Percentiles rank a stretch among this genome's conserved stretches.
These are phyloP conservation scores for Sebastolobus altivelis DNA, from an alignment of 2,797 vertebrate species.

Conservation along the genomic window DNA sequence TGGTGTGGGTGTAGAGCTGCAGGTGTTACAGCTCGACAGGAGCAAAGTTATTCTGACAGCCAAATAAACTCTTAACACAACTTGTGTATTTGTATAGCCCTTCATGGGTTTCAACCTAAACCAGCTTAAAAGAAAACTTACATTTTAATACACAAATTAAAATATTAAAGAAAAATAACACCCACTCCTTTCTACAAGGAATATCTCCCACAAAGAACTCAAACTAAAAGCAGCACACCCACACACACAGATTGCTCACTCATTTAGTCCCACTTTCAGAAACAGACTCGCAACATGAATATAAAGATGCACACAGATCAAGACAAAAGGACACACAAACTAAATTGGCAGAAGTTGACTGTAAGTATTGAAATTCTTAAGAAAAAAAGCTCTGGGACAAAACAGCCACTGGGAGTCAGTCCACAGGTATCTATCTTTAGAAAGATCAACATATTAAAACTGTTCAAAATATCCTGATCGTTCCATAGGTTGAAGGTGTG, in stretches of 20 bases:
- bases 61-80: neutral
- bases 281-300: neutral
- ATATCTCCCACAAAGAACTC: neutral
- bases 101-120: neutral
- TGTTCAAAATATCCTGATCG: fast-evolving
- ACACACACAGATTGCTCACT: neutral
- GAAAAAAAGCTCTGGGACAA: neutral
- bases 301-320: neutral
- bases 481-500: neutral
- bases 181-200: neutral
- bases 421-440: neutral
- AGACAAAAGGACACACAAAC: neutral
- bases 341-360: neutral
- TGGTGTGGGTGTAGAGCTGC: neutral
- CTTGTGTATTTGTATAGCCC: neutral
- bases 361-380: neutral
- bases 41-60: neutral
- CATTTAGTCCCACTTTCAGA: neutral
- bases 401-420: neutral
- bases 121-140: neutral
- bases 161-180: neutral
- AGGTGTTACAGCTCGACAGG: neutral
- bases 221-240: neutral
- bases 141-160: neutral
- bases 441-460: neutral